These are phyloP conservation scores for Lophius piscatorius DNA, from an alignment of 2,113 vertebrate species.

Conservation along the genomic window DNA sequence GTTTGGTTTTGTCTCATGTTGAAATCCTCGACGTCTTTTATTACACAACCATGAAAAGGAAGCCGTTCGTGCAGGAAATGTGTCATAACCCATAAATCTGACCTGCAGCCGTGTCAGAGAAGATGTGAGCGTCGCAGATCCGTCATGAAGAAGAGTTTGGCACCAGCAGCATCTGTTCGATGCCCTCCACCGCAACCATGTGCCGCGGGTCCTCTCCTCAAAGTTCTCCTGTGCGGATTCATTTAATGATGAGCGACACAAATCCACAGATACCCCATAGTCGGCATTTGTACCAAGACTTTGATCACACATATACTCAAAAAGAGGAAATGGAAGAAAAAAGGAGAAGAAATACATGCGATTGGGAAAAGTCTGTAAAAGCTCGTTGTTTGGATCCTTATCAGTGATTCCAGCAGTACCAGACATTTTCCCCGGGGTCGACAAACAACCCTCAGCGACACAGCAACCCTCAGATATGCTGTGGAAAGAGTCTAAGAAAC, in stretches of 20 bases:
- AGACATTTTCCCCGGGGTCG: slow-evolving; percentile 9
- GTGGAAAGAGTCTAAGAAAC: slow-evolving; percentile 11
- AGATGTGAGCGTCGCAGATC: not conserved
- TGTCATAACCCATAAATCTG: not conserved
- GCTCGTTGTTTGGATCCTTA: slow-evolving; percentile 35
- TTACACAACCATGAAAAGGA: slow-evolving; percentile 18
- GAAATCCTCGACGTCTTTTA: slow-evolving; percentile 5
- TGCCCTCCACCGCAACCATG: too few species aligned
- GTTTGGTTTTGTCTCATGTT: slow-evolving; percentile 33
- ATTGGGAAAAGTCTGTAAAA: slow-evolving; percentile 11
- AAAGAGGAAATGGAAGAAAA: slow-evolving; percentile 45
- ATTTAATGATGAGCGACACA: not conserved
- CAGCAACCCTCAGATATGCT: slow-evolving; percentile 31
- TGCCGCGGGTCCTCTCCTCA: too few species aligned
- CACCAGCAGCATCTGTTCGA: too few species aligned
- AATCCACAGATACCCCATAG: not conserved
- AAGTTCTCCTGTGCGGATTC: not conserved
- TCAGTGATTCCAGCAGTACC: slow-evolving; percentile 18
- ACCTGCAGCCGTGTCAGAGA: not conserved
- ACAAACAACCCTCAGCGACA: slow-evolving; percentile 11
- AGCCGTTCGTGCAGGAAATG: slow-evolving; percentile 8
- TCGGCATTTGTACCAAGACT: not conserved
- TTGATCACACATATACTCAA: slow-evolving; percentile 18
- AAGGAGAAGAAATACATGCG: slow-evolving; percentile 49
- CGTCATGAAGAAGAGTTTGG: not conserved